Percentiles rank a stretch among this genome's conserved stretches.
These are phyloP conservation scores for Tetragnatha montana DNA, from an alignment of 2,888 invertebrate genomes.

Conservation along the genomic window DNA sequence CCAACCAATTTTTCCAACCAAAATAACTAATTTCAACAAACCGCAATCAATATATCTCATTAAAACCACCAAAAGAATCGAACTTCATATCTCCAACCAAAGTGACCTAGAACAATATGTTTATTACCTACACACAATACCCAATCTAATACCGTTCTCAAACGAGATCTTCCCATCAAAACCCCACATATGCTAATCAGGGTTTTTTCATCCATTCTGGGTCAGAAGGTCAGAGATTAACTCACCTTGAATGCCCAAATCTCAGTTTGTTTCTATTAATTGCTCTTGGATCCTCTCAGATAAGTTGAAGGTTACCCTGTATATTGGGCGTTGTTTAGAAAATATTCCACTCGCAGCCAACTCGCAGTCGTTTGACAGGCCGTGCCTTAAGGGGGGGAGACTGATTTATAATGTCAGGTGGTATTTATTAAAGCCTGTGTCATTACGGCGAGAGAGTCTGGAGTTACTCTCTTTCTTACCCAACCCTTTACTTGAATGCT, in stretches of 20 bases:
- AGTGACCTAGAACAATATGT: conserved; percentile 4
- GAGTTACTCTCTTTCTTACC: too few relatives aligned
- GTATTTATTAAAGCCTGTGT: too few relatives aligned
- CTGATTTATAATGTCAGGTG: neutral
- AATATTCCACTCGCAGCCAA: neutral
- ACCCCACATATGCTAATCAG: neutral
- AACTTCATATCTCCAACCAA: conserved; percentile 1
- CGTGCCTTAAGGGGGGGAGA: neutral
- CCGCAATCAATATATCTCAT: too few relatives aligned
- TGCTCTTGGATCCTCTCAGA: neutral
- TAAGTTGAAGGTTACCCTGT: neutral
- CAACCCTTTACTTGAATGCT: too few relatives aligned
- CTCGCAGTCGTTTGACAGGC: neutral
- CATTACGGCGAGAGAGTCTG: too few relatives aligned
- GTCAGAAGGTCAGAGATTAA: conserved; percentile 4
- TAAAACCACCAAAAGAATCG: neutral
- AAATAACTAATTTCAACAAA: too few relatives aligned
- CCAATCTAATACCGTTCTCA: neutral
- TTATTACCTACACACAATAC: neutral
- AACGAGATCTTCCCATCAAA: neutral
- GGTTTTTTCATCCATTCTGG: conserved; percentile 2
- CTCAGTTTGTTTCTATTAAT: neutral
- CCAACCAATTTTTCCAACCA: too few relatives aligned
- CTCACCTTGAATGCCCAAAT: neutral
- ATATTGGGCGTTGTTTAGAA: neutral